Percentiles rank a stretch among this genome's conserved stretches.
phyloP scores from a whole-genome alignment of 2,888 invertebrate genomes.

The Myopa testacea region DNA sequence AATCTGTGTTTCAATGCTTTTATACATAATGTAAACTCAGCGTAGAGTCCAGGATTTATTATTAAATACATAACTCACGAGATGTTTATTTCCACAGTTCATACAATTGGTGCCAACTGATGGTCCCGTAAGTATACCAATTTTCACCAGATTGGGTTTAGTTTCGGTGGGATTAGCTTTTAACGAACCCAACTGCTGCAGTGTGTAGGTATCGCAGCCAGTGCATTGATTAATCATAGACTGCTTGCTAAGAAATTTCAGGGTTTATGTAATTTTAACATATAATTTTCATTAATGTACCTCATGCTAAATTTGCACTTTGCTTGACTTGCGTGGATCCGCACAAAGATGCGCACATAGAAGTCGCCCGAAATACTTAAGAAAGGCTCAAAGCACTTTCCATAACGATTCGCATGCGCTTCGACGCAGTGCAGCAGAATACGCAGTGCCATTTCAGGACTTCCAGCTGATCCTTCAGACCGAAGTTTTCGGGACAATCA shows the following conservation, averaged over 20 bases:
- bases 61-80: constrained; percentile 70
- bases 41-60: neutral
- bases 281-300: constrained; percentile 66
- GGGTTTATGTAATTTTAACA: neutral
- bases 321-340: constrained; percentile 81
- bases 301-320: constrained; percentile 88
- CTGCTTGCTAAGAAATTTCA: constrained; percentile 74
- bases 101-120: constrained; percentile 76
- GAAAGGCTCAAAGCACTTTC: constrained; percentile 90
- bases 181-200: constrained; percentile 81
- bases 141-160: constrained; percentile 73
- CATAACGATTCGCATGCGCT: constrained; percentile 91
- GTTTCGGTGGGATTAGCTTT: constrained; percentile 73
- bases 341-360: constrained; percentile 94
- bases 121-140: constrained; percentile 78
- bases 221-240: constrained; percentile 90
- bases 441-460: constrained; percentile 97
- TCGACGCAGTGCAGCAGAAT: constrained; percentile 93
- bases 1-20: neutral
- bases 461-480: no score
- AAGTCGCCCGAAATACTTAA: constrained; percentile 95
- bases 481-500: no score
- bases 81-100: constrained; percentile 81
- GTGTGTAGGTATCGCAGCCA: constrained; percentile 84
- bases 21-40: neutral